Evolutionary conservation across 2,888 invertebrate genomes (phyloP).

Genomic region (Uloborus plumipes): DNA sequence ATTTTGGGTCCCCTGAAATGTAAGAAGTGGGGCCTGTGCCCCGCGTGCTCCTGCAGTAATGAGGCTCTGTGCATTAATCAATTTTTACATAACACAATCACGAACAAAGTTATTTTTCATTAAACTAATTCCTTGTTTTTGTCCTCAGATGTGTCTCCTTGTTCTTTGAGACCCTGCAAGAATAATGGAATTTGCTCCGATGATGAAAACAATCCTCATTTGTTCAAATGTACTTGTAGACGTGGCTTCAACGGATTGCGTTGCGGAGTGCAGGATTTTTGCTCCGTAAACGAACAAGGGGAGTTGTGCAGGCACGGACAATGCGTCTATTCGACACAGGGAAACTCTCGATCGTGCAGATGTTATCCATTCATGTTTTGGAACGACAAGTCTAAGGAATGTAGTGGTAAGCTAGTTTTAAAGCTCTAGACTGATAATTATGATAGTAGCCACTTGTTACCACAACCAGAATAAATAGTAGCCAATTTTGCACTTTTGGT

Average conservation of each 20-base stretch:
- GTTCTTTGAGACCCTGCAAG: conserved; percentile 36
- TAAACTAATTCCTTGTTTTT: too few relatives aligned
- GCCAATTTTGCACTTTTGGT: too few relatives aligned
- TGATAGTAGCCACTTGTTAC: too few relatives aligned
- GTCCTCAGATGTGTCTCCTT: not conserved
- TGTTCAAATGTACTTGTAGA: conserved; percentile 23
- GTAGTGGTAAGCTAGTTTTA: conserved; percentile 17
- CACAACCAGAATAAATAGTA: too few relatives aligned
- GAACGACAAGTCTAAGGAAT: conserved; percentile 33
- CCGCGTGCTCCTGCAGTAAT: too few relatives aligned
- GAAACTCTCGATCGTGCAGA: conserved; percentile 1
- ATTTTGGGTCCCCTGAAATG: too few relatives aligned
- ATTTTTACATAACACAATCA: too few relatives aligned
- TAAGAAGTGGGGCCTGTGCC: too few relatives aligned
- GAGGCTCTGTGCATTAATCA: too few relatives aligned
- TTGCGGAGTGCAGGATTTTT: conserved; percentile 27
- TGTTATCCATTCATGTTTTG: conserved; percentile 43
- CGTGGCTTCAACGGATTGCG: conserved; percentile 13
- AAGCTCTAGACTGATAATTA: too few relatives aligned
- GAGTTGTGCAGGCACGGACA: conserved; percentile 9
- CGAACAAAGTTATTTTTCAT: too few relatives aligned
- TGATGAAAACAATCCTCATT: not conserved
- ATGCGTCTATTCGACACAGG: conserved; percentile 24
- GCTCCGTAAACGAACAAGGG: not conserved
- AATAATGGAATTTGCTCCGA: conserved; percentile 29